Percentiles rank a stretch among this genome's conserved stretches.
Conservation (phyloP, 2,888 invertebrate genomes). For the Andrena chrysosceles region DNA sequence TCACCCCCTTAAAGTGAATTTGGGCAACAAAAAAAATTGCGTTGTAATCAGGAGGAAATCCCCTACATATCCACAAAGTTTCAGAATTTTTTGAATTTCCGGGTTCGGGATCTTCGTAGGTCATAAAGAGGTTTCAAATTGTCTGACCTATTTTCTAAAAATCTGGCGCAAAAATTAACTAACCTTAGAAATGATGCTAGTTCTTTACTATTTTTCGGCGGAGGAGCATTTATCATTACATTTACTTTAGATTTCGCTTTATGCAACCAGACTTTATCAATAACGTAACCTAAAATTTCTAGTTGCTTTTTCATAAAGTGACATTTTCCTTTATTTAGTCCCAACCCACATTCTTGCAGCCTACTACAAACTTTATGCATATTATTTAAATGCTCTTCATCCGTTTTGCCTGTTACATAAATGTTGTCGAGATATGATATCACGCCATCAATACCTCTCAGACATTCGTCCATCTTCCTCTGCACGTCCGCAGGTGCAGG, state of each 20-base stretch:
- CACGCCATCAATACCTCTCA: background rate
- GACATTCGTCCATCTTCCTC: background rate
- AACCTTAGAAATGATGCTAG: constrained; percentile 72
- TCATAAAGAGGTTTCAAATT: constrained; percentile 72
- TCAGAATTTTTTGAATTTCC: too few species aligned
- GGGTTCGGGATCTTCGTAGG: too few species aligned
- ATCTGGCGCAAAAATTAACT: constrained; percentile 78
- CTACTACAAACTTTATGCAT: background rate
- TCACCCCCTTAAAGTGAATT: too few species aligned
- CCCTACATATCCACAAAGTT: too few species aligned
- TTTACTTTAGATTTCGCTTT: constrained; percentile 63
- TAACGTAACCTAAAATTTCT: constrained; percentile 69
- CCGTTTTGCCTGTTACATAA: constrained; percentile 21
- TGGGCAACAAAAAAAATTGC: too few species aligned
- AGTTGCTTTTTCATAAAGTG: constrained; percentile 64
- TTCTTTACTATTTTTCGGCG: constrained; percentile 62
- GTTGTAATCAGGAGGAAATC: too few species aligned
- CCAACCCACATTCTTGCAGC: constrained; percentile 8
- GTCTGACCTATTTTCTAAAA: constrained; percentile 71
- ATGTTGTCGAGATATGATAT: constrained; percentile 30
- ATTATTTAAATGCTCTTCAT: constrained; percentile 26
- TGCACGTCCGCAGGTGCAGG: background rate
- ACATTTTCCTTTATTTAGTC: constrained; percentile 66
- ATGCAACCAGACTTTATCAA: constrained; percentile 68
- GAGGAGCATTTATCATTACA: constrained; percentile 67